Base-by-base conservation (phyloP, 1,140 invertebrate species). In the Chrysomallon squamiferum region DNA sequence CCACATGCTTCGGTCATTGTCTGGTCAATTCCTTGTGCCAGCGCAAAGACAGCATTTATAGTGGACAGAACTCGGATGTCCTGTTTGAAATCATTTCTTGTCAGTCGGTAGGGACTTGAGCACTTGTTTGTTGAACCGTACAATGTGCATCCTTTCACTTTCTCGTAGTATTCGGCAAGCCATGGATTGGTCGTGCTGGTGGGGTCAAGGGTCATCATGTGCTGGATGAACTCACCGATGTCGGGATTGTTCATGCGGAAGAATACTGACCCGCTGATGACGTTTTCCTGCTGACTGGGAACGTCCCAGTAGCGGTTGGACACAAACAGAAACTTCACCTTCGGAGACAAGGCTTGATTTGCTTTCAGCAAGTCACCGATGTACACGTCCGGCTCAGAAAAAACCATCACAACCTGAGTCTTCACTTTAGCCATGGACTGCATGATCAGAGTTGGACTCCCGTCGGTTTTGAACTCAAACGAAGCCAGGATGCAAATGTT, bases 31-130 rank as follows among this genome's bases (percentile, higher is more conserved):
- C 45, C 67, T 29, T 67, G 45, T 33, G 67, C 67, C 49, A 73
- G 27, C 0, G 71, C 57, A 41, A 69, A 69, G 15, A 73, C 65
- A 32, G 71, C 71, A 69, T 78, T 83, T 3, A 86, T 83, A 18
- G 83, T 86, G n/a, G 80, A 77, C 25, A 86, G 66, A 6, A 82
- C 75, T 7, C 69, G 71, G 2, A 77, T 72, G 41, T 85, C 81
- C 56, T 82, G 76, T 20, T 29, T 29, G 20, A 22, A 58, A 35
- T 58, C 20, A 35, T 15, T 3, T 5, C 11, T 5, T 33, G 33
- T n/a, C 9, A 58, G n/a, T 18, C 56, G 29, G 6, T 0, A 15
- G 5, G 22, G 30, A 58, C 11, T n/a, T 11, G 35, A 30, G 22
- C 45, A 13, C 6, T 30, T 25, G 43, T 43, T 25, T 9, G 27